A percentile compares a stretch with the other conserved stretches of the same genome.
phyloP scores from a whole-genome alignment of 1,140 invertebrate species.

The Bombus confusus region DNA sequence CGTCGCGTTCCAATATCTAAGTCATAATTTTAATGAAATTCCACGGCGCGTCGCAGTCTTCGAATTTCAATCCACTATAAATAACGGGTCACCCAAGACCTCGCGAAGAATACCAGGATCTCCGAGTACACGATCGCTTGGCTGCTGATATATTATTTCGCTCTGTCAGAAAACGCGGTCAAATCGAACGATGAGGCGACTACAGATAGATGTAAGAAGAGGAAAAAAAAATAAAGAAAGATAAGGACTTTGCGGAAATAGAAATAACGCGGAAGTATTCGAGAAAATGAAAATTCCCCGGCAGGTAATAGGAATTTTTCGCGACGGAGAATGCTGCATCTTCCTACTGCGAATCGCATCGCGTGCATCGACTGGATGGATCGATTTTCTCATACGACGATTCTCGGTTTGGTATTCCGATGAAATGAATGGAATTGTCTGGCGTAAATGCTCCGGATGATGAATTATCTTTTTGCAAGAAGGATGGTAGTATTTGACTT shows the following conservation, averaged over 20 bases:
- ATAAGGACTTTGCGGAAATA: constrained; percentile 39
- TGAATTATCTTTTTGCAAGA: background rate
- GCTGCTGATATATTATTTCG: constrained; percentile 62
- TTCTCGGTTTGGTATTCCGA: background rate
- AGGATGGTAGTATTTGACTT: background rate
- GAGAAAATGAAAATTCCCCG: constrained; percentile 59
- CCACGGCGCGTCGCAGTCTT: constrained; percentile 63
- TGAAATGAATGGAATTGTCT: background rate
- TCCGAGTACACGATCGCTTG: background rate
- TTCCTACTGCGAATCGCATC: constrained; percentile 24
- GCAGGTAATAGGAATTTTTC: constrained; percentile 63
- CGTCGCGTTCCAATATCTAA: constrained; percentile 71
- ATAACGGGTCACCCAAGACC: constrained; percentile 51
- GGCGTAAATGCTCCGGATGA: background rate
- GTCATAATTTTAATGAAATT: constrained; percentile 79
- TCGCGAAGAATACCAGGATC: constrained; percentile 40
- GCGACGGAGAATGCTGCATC: constrained; percentile 27
- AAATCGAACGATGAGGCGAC: constrained; percentile 31
- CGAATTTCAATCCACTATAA: constrained; percentile 73
- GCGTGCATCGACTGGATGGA: constrained; percentile 1
- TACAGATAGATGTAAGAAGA: background rate
- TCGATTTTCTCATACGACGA: background rate
- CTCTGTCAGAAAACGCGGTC: constrained; percentile 52
- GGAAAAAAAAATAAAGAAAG: background rate
- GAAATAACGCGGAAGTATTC: constrained; percentile 39